Conservation (phyloP, 2,888 invertebrate genomes). For the Leptinotarsa rubiginosa region DNA sequence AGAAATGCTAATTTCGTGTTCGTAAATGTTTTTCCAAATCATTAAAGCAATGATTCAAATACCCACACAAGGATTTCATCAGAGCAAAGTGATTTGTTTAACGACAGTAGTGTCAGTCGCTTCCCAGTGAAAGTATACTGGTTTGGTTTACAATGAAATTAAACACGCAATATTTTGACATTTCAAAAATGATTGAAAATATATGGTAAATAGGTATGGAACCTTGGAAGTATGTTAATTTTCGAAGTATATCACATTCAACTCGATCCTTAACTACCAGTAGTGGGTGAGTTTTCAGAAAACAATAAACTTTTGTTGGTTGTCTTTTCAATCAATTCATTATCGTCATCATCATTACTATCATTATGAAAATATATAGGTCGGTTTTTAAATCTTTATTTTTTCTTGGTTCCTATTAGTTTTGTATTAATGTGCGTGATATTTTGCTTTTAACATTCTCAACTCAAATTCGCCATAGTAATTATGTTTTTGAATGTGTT, state of each 20-base stretch:
- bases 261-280: too few relatives aligned
- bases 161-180: background rate
- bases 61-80: background rate
- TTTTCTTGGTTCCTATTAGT: too few relatives aligned
- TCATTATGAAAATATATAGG: too few relatives aligned
- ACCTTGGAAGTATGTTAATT: background rate
- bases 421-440: too few relatives aligned
- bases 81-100: background rate
- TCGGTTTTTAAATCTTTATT: too few relatives aligned
- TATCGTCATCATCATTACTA: too few relatives aligned
- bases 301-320: too few relatives aligned
- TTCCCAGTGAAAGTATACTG: conserved; percentile 1
- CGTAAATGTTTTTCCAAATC: background rate
- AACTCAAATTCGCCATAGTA: too few relatives aligned
- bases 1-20: background rate
- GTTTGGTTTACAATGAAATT: background rate
- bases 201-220: background rate
- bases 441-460: too few relatives aligned
- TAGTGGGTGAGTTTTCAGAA: too few relatives aligned
- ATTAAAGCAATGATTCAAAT: background rate
- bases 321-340: too few relatives aligned
- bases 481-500: too few relatives aligned
- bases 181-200: background rate
- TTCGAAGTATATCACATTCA: background rate
- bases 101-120: background rate